These are phyloP conservation scores for Phenganax stokvisi DNA, from an alignment of 92 coral and sea anemone species.

Conservation along the genomic window DNA sequence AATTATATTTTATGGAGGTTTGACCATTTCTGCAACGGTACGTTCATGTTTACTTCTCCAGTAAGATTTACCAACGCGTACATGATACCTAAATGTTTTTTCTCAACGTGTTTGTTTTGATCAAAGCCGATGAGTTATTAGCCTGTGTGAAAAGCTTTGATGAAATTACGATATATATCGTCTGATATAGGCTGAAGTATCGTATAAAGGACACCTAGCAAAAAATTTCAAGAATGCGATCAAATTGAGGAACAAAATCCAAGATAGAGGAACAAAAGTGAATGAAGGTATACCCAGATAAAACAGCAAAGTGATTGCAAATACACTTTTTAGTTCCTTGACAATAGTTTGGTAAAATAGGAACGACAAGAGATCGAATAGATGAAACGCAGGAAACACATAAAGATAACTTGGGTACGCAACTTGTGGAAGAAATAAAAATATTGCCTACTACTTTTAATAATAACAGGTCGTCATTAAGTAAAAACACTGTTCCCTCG, in stretches of 20 bases:
- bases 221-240: background rate
- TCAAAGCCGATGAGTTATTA: background rate
- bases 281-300: background rate
- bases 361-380: background rate
- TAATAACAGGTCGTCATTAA: background rate
- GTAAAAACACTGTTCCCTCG: background rate
- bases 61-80: too few species aligned
- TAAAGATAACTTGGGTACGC: background rate
- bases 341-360: background rate
- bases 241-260: background rate
- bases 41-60: background rate
- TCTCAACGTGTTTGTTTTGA: background rate
- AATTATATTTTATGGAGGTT: background rate
- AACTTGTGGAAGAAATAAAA: background rate
- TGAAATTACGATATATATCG: background rate
- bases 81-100: background rate
- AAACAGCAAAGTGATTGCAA: background rate
- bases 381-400: background rate
- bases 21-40: background rate
- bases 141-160: background rate
- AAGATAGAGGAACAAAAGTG: background rate
- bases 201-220: background rate
- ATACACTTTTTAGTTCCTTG: background rate
- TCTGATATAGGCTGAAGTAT: background rate
- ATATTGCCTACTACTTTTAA: too few species aligned